These are phyloP conservation scores for Tetragnatha montana DNA, from an alignment of 2,888 invertebrate species.

Conservation along the genomic window DNA sequence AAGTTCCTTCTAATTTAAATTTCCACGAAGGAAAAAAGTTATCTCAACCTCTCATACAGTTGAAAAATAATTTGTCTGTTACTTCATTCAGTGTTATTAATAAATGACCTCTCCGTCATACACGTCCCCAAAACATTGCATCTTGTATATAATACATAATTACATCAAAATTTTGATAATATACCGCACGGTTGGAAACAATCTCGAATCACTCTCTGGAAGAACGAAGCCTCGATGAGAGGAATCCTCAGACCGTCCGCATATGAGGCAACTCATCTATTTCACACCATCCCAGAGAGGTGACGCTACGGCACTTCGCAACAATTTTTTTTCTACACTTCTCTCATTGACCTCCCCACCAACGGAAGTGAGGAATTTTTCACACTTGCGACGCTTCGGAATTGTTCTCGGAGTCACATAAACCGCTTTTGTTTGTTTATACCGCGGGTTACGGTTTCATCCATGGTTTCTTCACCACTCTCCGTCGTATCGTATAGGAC, in stretches of 20 bases:
- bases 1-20: too few relatives aligned
- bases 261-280: background rate
- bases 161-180: too few relatives aligned
- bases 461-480: background rate
- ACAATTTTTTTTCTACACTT: background rate
- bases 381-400: background rate
- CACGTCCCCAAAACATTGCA: too few relatives aligned
- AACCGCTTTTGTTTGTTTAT: conserved; percentile 1
- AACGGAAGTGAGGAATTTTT: conserved; percentile 24
- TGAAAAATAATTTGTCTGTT: too few relatives aligned
- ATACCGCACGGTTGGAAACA: too few relatives aligned
- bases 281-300: background rate
- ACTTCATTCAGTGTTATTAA: too few relatives aligned
- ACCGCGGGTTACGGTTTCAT: background rate
- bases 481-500: background rate
- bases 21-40: too few relatives aligned
- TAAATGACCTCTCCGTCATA: too few relatives aligned
- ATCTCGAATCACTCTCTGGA: too few relatives aligned
- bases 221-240: background rate
- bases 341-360: background rate
- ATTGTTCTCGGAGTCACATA: background rate
- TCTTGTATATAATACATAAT: too few relatives aligned
- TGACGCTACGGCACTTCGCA: background rate
- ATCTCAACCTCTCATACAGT: too few relatives aligned
- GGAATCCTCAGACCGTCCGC: background rate